Conservation (phyloP, 1,140 invertebrate species). For the Eriocheir sinensis region DNA sequence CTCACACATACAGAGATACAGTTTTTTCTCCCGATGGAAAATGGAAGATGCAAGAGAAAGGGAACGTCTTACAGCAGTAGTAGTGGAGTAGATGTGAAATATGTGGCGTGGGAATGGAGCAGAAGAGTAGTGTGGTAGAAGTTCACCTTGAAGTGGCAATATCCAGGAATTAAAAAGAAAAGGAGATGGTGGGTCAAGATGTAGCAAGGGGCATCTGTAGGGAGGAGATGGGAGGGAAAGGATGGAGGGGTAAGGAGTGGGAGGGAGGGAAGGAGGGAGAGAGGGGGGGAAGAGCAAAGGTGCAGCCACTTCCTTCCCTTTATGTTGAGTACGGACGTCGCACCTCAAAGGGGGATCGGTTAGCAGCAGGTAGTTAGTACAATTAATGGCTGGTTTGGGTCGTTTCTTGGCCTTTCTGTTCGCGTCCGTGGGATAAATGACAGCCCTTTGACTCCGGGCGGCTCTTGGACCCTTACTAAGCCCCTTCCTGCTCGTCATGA, state of each 20-base stretch:
- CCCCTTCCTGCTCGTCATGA: neutral
- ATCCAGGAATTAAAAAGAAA: neutral
- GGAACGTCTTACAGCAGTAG: neutral
- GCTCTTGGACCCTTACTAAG: neutral
- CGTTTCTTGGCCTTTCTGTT: conserved; percentile 50
- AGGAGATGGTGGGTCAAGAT: neutral
- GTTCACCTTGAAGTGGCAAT: neutral
- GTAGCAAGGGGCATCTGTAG: no score
- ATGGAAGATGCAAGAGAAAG: neutral
- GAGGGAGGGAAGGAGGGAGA: conserved; percentile 15
- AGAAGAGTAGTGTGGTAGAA: neutral
- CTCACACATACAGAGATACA: neutral
- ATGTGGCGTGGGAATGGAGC: neutral
- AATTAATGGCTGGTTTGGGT: conserved; percentile 71
- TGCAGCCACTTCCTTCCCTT: conserved; percentile 61
- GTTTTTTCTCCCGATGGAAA: neutral
- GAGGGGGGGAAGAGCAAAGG: neutral
- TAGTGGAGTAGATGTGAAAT: neutral
- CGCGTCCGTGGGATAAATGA: conserved; percentile 57
- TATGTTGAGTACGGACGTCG: conserved; percentile 53
- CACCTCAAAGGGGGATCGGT: conserved; percentile 65
- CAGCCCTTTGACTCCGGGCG: conserved; percentile 58
- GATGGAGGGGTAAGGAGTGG: conserved; percentile 8
- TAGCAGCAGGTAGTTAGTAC: conserved; percentile 75
- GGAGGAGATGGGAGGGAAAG: neutral